These are phyloP conservation scores for Ypsolopha scabrella DNA, from an alignment of 2,888 invertebrate genomes.

Conservation along the genomic window DNA sequence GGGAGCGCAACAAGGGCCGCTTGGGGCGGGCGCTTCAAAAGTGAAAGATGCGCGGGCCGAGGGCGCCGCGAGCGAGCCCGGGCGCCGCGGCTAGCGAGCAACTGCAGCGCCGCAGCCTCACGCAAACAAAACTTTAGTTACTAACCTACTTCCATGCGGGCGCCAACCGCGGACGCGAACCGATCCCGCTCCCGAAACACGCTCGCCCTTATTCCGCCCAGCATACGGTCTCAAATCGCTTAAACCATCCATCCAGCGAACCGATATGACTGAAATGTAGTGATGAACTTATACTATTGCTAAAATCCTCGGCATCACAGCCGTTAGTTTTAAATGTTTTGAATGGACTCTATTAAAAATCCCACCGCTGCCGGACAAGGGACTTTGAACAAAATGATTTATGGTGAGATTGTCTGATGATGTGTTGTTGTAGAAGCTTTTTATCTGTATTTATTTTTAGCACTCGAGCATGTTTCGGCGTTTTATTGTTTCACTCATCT, in stretches of 20 bases:
- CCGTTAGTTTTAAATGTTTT: constrained; percentile 43
- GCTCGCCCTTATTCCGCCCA: constrained; percentile 19
- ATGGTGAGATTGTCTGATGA: constrained; percentile 47
- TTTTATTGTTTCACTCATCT: too few species aligned
- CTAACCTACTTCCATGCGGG: constrained; percentile 70
- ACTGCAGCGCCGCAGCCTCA: constrained; percentile 66
- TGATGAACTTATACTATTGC: constrained; percentile 49
- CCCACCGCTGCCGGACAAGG: constrained; percentile 28
- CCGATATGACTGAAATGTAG: constrained; percentile 40
- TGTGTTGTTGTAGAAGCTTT: constrained; percentile 1
- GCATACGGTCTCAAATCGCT: constrained; percentile 9
- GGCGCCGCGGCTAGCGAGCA: constrained; percentile 34
- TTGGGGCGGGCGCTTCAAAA: constrained; percentile 44
- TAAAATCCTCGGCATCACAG: constrained; percentile 4
- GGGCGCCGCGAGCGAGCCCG: constrained; percentile 24
- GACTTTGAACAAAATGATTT: constrained; percentile 61
- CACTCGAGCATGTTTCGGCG: too few species aligned
- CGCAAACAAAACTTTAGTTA: constrained; percentile 71
- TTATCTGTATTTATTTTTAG: neutral
- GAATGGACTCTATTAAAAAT: constrained; percentile 42
- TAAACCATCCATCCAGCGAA: neutral
- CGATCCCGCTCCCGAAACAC: constrained; percentile 25
- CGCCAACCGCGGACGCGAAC: constrained; percentile 51
- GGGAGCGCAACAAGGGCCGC: constrained; percentile 24
- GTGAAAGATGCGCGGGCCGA: constrained; percentile 54